Base-by-base conservation (phyloP, 2,113 vertebrate species). In the Notiomystis cincta region DNA sequence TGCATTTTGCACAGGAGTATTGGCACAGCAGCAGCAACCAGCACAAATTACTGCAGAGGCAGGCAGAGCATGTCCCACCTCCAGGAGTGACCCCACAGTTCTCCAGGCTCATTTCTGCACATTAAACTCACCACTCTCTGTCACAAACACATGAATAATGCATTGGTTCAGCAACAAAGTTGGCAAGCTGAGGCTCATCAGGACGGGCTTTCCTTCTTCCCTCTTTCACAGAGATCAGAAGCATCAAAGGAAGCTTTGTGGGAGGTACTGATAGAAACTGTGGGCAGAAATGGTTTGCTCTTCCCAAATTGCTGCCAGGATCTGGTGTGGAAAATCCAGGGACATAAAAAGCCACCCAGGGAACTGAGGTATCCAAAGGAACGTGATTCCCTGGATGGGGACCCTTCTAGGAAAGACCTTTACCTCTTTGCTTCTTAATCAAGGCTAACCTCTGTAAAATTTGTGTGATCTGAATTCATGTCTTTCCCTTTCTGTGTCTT, bases 131-230 rank as follows among this genome's bases (percentile, higher is more conserved):
- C 47, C 10, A 7, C 28, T 85, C 33, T 53, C 62, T 94, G 66
- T 78, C 89, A 85, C 70, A 94, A 82, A 69, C 8, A 24, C 37
- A 64, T 91, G 92, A 94, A 96, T 85, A 96, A 97, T 93, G 47
- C 67, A 91, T 87, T 33, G 72, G 19, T 80, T 93, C 81, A 85
- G 70, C 66, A 62, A 38, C 1, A 2, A 65, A 66, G 17, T 13
- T 61, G 87, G 58, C 58, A 87, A 47, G 69, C 57, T 30, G 65
- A 61, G 60, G 35, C 65, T 87, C 66, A 12, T 44, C 35, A 53
- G 82, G 31, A 18, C 0, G 65, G 60, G 17, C 47, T 93, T 92
- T 94, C 77, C 78, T 91, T 87, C 66, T 92, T 83, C 25, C 38
- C 24, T n/a, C 31, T 5, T 93, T 91, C 27, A 35, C 54, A 66